Conservation (phyloP, 2,113 vertebrate species). For the Pipa parva region DNA sequence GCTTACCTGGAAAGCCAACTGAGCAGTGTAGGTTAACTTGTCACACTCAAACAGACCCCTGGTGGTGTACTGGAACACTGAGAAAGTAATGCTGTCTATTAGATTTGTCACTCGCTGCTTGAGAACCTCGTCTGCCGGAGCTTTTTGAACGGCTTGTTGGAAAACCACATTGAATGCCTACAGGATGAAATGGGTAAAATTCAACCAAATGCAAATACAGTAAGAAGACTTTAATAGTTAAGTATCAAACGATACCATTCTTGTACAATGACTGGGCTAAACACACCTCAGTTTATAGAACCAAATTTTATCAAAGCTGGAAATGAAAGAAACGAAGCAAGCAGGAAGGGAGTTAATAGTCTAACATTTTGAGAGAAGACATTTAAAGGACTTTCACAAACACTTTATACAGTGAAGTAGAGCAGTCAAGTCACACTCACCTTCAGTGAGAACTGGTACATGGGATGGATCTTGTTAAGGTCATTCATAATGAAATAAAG, state of each 20-base stretch:
- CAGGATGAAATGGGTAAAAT: neutral
- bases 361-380: too few relatives aligned
- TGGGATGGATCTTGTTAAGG: slow-evolving; percentile 87
- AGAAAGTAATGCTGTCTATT: slow-evolving; percentile 87
- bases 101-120: slow-evolving; percentile 71
- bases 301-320: too few relatives aligned
- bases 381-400: too few relatives aligned
- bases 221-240: neutral
- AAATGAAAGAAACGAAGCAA: too few relatives aligned
- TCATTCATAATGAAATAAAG: slow-evolving; percentile 91
- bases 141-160: slow-evolving; percentile 81
- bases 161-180: slow-evolving; percentile 88
- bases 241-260: too few relatives aligned
- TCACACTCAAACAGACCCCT: slow-evolving; percentile 89
- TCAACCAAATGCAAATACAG: too few relatives aligned
- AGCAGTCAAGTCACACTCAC: slow-evolving; percentile 54
- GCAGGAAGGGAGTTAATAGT: too few relatives aligned
- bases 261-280: too few relatives aligned
- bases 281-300: too few relatives aligned
- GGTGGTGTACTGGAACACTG: slow-evolving; percentile 83
- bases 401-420: too few relatives aligned
- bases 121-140: slow-evolving; percentile 66
- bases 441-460: slow-evolving; percentile 95
- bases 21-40: slow-evolving; percentile 84
- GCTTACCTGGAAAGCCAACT: slow-evolving; percentile 89